Conservation (phyloP, 2,113 vertebrate species). For the Lamprologus lemairii region DNA sequence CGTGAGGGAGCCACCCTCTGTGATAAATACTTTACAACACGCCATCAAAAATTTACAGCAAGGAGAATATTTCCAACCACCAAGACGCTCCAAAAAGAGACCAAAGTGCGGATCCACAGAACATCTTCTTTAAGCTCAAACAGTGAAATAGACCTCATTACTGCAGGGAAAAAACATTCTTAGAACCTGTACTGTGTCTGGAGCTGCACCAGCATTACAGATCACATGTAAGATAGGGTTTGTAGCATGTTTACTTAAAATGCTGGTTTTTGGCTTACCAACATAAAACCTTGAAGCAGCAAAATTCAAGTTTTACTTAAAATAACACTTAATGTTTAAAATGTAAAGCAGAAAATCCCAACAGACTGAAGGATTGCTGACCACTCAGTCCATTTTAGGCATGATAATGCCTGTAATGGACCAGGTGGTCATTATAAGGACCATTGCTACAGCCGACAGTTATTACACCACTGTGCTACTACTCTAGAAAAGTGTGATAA, state of each 20-base stretch:
- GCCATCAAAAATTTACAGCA: not conserved
- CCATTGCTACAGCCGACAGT: not conserved
- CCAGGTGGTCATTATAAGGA: not conserved
- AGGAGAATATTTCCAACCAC: not conserved
- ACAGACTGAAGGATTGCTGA: not conserved
- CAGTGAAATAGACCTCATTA: not conserved
- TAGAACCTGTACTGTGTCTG: not conserved
- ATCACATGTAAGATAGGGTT: not conserved
- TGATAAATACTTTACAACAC: conserved; percentile 12
- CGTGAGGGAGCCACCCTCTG: not conserved
- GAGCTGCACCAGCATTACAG: not conserved
- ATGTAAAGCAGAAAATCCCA: not conserved
- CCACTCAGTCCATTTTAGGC: not conserved
- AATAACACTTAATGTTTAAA: not conserved
- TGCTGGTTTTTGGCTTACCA: not conserved
- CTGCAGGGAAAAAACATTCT: not conserved
- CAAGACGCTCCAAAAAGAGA: not conserved
- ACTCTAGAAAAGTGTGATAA: not conserved
- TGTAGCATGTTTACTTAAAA: not conserved
- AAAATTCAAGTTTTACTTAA: not conserved
- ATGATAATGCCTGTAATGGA: not conserved
- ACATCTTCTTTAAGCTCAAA: not conserved
- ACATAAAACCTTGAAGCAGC: not conserved
- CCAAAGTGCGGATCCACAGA: not conserved
- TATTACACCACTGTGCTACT: not conserved